These are phyloP conservation scores for Helicoverpa zea DNA, from an alignment of 1,140 invertebrate genomes.

Conservation along the genomic window DNA sequence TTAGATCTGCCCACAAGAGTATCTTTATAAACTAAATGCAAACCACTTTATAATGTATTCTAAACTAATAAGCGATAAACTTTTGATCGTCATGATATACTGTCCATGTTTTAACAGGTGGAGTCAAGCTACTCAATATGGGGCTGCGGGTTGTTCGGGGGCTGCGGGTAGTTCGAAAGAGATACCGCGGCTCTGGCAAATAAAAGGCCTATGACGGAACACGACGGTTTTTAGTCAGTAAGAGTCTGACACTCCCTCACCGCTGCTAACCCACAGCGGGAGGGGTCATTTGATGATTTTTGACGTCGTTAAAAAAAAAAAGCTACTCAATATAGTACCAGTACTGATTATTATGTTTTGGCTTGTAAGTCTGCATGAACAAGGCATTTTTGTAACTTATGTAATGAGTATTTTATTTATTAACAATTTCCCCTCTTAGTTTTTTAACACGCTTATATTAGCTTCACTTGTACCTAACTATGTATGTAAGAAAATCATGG, in stretches of 20 bases:
- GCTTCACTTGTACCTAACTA: too few species aligned
- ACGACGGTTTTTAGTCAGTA: too few species aligned
- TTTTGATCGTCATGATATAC: conserved; percentile 42
- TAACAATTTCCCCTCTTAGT: neutral
- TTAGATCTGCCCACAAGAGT: conserved; percentile 23
- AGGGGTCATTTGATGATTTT: too few species aligned
- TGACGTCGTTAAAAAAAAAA: too few species aligned
- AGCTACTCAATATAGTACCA: conserved; percentile 3
- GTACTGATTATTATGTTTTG: conserved; percentile 8
- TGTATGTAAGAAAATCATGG: too few species aligned
- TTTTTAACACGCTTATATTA: too few species aligned
- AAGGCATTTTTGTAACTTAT: neutral
- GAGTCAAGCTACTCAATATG: conserved; percentile 3
- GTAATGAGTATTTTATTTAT: neutral
- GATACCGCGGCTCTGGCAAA: too few species aligned
- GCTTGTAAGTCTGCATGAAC: neutral
- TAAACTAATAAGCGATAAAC: conserved; percentile 40
- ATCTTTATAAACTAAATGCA: conserved; percentile 24
- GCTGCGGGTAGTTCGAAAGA: too few species aligned
- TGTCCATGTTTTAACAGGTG: conserved; percentile 29
- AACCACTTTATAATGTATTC: conserved; percentile 40
- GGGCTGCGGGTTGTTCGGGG: too few species aligned
- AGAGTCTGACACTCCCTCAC: too few species aligned
- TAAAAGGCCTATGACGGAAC: too few species aligned
- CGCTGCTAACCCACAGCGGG: too few species aligned